These are phyloP conservation scores for Chloroclysta siterata DNA, from an alignment of 2,888 invertebrate genomes.

Conservation along the genomic window DNA sequence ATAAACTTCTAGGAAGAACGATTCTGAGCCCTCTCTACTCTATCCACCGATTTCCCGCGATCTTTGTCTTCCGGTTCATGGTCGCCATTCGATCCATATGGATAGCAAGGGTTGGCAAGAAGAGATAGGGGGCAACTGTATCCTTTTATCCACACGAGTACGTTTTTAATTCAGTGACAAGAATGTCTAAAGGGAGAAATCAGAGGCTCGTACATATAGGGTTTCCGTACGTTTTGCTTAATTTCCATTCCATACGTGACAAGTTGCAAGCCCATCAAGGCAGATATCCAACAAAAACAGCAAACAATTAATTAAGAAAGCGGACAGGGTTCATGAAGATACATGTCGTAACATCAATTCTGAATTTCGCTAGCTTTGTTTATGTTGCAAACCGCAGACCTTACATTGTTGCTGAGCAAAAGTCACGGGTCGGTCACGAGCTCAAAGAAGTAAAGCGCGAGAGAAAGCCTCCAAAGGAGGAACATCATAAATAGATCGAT, in stretches of 20 bases:
- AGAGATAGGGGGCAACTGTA: no score
- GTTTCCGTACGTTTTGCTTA: no score
- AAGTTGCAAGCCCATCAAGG: background rate
- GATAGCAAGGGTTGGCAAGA: no score
- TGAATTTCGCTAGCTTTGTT: background rate
- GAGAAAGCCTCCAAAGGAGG: constrained; percentile 45
- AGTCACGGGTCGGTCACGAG: constrained; percentile 45
- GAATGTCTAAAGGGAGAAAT: no score
- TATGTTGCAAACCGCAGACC: background rate
- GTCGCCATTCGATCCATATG: no score
- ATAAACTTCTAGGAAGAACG: no score
- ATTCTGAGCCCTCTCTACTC: no score
- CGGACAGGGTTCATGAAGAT: background rate
- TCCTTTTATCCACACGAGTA: no score
- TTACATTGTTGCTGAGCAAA: constrained; percentile 19
- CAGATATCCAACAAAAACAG: background rate
- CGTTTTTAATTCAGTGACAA: no score
- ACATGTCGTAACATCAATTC: background rate
- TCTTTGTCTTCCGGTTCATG: no score
- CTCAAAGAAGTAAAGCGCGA: constrained; percentile 21
- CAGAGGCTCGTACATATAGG: no score
- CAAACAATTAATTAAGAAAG: background rate
- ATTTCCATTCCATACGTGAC: background rate
- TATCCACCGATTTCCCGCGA: no score
- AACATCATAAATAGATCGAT: constrained; percentile 42